Percentiles rank a stretch among this genome's conserved stretches.
Conservation (phyloP, 1,140 invertebrate genomes). For the Ectropis grisescens region DNA sequence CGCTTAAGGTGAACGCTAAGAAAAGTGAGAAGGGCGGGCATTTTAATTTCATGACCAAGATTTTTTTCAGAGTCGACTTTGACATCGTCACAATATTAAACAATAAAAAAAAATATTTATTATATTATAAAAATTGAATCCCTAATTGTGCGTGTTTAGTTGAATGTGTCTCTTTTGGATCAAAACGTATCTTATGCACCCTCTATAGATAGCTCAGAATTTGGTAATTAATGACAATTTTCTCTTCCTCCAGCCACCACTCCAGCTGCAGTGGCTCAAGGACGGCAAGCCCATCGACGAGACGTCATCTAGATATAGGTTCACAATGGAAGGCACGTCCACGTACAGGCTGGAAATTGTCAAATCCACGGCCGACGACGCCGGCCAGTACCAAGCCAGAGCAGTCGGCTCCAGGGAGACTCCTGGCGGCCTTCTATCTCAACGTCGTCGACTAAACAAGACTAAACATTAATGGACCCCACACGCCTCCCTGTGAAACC, state of each 20-base stretch:
- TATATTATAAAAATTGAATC: too few species aligned
- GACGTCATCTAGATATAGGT: constrained; percentile 82
- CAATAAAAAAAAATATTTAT: too few species aligned
- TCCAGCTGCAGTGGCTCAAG: constrained; percentile 86
- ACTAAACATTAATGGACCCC: constrained; percentile 21
- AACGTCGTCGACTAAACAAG: constrained; percentile 76
- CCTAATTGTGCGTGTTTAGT: too few species aligned
- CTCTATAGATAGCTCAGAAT: too few species aligned
- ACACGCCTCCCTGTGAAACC: constrained; percentile 27
- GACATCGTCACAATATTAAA: too few species aligned
- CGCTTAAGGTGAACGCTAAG: not conserved
- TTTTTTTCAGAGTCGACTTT: too few species aligned
- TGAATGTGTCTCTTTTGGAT: too few species aligned
- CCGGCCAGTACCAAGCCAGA: constrained; percentile 91
- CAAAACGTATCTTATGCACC: too few species aligned
- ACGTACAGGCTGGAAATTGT: constrained; percentile 83
- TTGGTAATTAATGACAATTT: too few species aligned
- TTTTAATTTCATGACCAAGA: too few species aligned
- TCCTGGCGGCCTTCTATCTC: constrained; percentile 87
- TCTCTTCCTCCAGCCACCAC: constrained; percentile 61
- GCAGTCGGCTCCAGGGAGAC: constrained; percentile 87
- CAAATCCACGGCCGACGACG: constrained; percentile 82
- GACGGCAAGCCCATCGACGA: constrained; percentile 89
- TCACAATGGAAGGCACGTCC: constrained; percentile 84
- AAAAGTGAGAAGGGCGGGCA: too few species aligned